Conservation (phyloP, 1,140 invertebrate genomes). For the Macrosteles quadrilineatus region DNA sequence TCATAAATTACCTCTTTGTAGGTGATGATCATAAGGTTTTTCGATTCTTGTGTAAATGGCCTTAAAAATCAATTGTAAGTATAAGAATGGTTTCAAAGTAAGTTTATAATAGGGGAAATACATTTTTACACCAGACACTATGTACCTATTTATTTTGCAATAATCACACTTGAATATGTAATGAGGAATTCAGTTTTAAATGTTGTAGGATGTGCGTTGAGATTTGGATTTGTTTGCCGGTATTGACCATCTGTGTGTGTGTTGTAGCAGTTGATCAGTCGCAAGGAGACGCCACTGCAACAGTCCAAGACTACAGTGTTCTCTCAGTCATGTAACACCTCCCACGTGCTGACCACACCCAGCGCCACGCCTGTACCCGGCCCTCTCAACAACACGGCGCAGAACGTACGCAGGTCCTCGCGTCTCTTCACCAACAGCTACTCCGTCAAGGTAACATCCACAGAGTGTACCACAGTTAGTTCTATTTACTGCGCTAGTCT, state of each 20-base stretch:
- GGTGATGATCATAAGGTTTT: no score
- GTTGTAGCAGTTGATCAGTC: slow-evolving; percentile 52
- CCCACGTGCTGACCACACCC: slow-evolving; percentile 61
- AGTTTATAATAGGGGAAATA: neutral
- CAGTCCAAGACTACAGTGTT: slow-evolving; percentile 67
- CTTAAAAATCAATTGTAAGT: slow-evolving; percentile 15
- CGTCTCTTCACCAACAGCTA: slow-evolving; percentile 88
- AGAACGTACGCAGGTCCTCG: slow-evolving; percentile 80
- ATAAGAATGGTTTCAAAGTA: neutral
- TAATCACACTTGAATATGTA: no score
- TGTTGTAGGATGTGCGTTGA: no score
- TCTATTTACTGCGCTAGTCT: no score
- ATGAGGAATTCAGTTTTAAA: no score
- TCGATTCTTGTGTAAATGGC: no score
- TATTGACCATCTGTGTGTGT: no score
- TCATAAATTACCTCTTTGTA: no score
- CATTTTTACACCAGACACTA: no score
- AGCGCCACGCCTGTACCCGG: slow-evolving; percentile 58
- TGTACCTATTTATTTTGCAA: no score
- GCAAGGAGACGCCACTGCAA: slow-evolving; percentile 61
- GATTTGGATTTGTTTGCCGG: no score
- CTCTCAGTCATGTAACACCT: slow-evolving; percentile 73
- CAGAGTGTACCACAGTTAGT: no score
- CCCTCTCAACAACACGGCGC: slow-evolving; percentile 49
- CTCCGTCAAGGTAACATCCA: slow-evolving; percentile 88